Evolutionary conservation across 2,797 vertebrate species (phyloP), one percentile per base, ranked within the genome.

Genomic region (Myotis daubentonii): DNA sequence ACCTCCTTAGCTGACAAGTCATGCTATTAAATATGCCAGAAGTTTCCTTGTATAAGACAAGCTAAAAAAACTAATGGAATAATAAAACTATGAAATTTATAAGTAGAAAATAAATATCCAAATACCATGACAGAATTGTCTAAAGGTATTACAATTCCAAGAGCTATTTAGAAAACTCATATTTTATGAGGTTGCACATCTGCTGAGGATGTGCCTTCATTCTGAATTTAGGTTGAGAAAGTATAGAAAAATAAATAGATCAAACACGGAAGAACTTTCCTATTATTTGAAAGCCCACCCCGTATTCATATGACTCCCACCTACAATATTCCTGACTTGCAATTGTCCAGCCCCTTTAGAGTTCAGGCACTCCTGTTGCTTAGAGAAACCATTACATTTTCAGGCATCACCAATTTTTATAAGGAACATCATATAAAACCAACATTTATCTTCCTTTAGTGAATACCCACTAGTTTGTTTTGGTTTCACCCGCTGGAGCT

Each of bases 71-170:
- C 13, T 6, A 76, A 55, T 55, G 11, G 41, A 70, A 89, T 79
- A 71, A 68, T 70, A 71, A 38, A 66, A 55, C 51, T 41, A 80
- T 66, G 38, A 36, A 36, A 92, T 81, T 36, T 76, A 71, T 11
- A 93, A 30, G 9, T 79, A 72, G 53, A 78, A 93, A 88, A 66
- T 79, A 93, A 88, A 68, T 79, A 86, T 60, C 33, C 41, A 89
- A 44, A 81, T 89, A 68, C 30, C 28, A 55, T 20, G 47, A 36
- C 17, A 72, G 12, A 62, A 33, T 12, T 80, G 23, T 62, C 53
- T 71, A 55, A 55, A 55, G 10, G 13, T 36, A 49, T 49, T 36
- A 84, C 12, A 53, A 33, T 51, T 33, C 30, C 19, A 66, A 70
- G 38, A 83, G 38, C 92, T 78, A 71, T 25, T 51, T 57, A 85